Evolutionary conservation across 2,888 invertebrate species (phyloP), one percentile per base, ranked within the genome.

Genomic region (Athetis lepigone): DNA sequence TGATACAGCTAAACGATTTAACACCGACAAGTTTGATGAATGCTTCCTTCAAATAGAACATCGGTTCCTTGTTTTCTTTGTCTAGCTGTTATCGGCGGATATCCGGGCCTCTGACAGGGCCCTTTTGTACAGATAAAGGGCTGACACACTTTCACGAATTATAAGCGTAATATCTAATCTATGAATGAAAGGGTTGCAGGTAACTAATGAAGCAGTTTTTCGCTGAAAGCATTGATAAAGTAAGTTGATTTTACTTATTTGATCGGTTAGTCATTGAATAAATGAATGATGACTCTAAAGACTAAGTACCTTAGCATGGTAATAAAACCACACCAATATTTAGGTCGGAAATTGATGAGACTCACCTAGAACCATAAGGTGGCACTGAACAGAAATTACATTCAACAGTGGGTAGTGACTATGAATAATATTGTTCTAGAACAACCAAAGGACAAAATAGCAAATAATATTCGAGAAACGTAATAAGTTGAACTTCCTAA

Each of bases 51-150:
- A 47, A 73, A 62, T 73, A 68, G 73, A 68, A 51, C 45, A 69
- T 64, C 40, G 65, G 57, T 71, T 75, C 47, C 68, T 75, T 69
- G 63, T 60, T 50, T 39, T 62, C 68, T 79, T 73, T 82, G 80
- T 78, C 74, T 73, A 73, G 54, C 63, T 65, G 75, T 75, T 85
- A 83, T 84, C 85, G 73, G 40, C 79, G 85, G 85, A 85, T 73
- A 76, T 85, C 85, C 85, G 81, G 77, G 67, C 75, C 78, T 80
- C 78, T 55, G 57, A 52, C 66, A 52, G 58, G 42, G 59, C 74
- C 65, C 70, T 65, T 79, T 79, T 71, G 51, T 71, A 21, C 37
- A 65, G 70, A 79, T 76, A 76, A 79, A 78, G 57, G 73, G 59
- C 46, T 69, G 63, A 64, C 59, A 68, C 46, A 65, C 47, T 75